phyloP scores from a whole-genome alignment of 1,140 invertebrate genomes.

The Anthonomus grandis region DNA sequence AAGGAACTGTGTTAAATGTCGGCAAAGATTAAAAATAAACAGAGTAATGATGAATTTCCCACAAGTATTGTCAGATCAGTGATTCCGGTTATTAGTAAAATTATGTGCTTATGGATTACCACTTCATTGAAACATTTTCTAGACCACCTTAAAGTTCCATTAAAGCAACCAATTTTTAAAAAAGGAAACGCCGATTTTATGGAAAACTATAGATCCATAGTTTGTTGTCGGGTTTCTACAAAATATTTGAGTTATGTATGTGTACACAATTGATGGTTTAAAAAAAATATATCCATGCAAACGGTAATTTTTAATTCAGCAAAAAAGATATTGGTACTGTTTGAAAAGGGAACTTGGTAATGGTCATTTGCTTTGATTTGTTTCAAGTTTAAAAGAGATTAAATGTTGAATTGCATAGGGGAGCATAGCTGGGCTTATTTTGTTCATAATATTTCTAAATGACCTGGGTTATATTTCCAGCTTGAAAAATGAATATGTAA shows the following conservation, averaged over 20 bases:
- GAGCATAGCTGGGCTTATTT: background rate
- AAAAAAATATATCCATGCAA: background rate
- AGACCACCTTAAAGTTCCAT: slow-evolving; percentile 4
- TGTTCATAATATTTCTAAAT: background rate
- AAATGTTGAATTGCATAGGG: background rate
- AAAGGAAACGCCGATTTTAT: background rate
- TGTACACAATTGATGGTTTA: background rate
- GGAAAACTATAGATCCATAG: background rate
- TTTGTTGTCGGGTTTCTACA: too few relatives aligned
- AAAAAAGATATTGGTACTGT: background rate
- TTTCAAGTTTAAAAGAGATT: background rate
- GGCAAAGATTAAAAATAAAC: too few relatives aligned
- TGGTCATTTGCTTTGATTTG: background rate
- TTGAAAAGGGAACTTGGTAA: background rate
- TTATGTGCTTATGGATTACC: too few relatives aligned
- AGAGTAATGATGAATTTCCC: too few relatives aligned
- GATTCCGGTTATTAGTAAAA: too few relatives aligned
- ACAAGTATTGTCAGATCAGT: too few relatives aligned
- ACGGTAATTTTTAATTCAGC: background rate
- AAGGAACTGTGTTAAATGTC: too few relatives aligned
- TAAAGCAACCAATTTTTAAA: background rate
- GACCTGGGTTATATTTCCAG: background rate
- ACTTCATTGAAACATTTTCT: slow-evolving; percentile 6
- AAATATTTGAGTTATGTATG: background rate
- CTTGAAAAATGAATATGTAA: background rate